phyloP scores from a whole-genome alignment of 2,888 invertebrate genomes.

The Lepidocyrtinus sp. region DNA sequence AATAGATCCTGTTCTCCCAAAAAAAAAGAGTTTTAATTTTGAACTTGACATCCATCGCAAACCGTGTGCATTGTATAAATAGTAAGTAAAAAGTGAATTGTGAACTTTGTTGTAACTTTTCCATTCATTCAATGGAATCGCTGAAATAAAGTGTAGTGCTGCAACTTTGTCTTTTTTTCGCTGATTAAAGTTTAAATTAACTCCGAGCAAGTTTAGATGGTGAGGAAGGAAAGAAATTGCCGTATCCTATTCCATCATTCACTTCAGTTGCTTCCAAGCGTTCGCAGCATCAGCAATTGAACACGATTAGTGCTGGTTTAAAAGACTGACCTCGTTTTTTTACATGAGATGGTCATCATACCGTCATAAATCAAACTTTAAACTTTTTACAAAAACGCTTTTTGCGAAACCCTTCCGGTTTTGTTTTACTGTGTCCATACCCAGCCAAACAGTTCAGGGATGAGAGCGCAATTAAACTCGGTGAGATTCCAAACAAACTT shows the following conservation, averaged over 20 bases:
- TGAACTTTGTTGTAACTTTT: constrained; percentile 40
- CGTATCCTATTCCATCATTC: background rate
- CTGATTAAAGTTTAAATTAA: background rate
- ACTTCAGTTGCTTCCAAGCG: constrained; percentile 25
- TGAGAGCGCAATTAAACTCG: constrained; percentile 4
- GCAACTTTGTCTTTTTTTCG: background rate
- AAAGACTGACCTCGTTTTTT: constrained; percentile 14
- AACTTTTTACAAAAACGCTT: background rate
- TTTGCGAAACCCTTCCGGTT: background rate
- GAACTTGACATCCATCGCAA: constrained; percentile 33
- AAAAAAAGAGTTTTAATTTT: too few species aligned
- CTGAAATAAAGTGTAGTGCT: background rate
- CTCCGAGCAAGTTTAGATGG: background rate
- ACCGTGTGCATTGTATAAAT: constrained; percentile 15
- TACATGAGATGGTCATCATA: constrained; percentile 15
- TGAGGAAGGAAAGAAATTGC: background rate
- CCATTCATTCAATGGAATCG: constrained; percentile 34
- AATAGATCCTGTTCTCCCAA: background rate
- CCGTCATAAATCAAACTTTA: constrained; percentile 17
- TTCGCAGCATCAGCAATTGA: constrained; percentile 30
- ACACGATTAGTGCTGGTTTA: constrained; percentile 15
- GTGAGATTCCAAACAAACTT: too few species aligned
- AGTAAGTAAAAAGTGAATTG: constrained; percentile 1
- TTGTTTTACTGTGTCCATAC: background rate
- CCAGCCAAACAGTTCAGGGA: background rate